These are phyloP conservation scores for Nineta flava DNA, from an alignment of 2,888 invertebrate genomes.

Conservation along the genomic window DNA sequence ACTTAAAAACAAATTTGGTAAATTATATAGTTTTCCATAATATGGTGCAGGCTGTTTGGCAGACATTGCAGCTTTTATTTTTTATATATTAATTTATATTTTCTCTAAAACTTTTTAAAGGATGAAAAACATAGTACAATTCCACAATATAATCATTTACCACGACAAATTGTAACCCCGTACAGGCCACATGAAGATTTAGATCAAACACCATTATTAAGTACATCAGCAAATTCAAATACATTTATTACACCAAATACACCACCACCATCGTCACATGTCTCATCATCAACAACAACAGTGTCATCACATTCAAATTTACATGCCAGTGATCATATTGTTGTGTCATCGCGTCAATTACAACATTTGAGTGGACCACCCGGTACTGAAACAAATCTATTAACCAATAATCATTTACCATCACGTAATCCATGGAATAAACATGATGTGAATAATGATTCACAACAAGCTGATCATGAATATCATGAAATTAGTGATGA, in stretches of 20 bases:
- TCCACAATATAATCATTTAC: slow-evolving; percentile 54
- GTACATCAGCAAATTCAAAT: slow-evolving; percentile 32
- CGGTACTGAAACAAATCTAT: background rate
- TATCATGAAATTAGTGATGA: slow-evolving; percentile 76
- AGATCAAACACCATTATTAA: slow-evolving; percentile 48
- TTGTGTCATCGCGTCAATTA: slow-evolving; percentile 3
- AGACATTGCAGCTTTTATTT: background rate
- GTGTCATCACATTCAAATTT: slow-evolving; percentile 18
- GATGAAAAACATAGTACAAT: background rate
- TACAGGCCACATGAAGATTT: slow-evolving; percentile 78
- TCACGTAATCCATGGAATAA: background rate
- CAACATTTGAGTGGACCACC: slow-evolving; percentile 3
- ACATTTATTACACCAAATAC: slow-evolving; percentile 13
- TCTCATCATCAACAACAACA: background rate
- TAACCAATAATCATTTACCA: background rate
- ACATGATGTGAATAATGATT: background rate
- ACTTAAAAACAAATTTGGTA: no score
- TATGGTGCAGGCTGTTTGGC: no score
- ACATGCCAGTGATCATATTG: slow-evolving; percentile 7
- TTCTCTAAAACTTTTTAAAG: background rate
- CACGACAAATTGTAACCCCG: slow-evolving; percentile 76
- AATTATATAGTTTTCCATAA: no score
- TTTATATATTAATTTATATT: background rate
- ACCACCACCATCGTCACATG: background rate
- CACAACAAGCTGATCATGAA: slow-evolving; percentile 39